Conservation (phyloP, 1,140 invertebrate genomes). For the Micrasema longulum region DNA sequence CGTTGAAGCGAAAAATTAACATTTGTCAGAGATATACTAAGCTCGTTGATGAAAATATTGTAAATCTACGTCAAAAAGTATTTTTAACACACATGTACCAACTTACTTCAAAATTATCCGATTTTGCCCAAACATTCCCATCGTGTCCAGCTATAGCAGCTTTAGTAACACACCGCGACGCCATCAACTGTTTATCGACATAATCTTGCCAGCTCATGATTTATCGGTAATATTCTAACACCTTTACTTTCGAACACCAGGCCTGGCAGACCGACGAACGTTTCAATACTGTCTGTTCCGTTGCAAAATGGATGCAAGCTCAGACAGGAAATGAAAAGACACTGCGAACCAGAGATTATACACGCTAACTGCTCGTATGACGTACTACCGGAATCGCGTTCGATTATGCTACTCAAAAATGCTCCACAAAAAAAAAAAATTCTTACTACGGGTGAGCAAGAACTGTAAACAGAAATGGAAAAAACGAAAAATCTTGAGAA, state of each 20-base stretch:
- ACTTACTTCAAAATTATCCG: constrained; percentile 90
- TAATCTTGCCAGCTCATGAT: constrained; percentile 98
- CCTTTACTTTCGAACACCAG: constrained; percentile 45
- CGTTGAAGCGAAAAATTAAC: too few species aligned
- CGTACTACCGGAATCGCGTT: constrained; percentile 46
- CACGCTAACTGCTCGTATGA: constrained; percentile 29
- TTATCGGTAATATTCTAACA: constrained; percentile 45
- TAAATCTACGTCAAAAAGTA: constrained; percentile 26
- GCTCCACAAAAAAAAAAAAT: constrained; percentile 20
- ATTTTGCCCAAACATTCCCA: constrained; percentile 95
- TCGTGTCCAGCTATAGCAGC: constrained; percentile 94
- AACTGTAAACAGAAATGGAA: too few species aligned
- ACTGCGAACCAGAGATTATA: too few species aligned
- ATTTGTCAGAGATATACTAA: too few species aligned
- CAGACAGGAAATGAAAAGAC: constrained; percentile 42
- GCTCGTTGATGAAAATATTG: not conserved
- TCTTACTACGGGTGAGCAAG: too few species aligned
- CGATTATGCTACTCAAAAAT: constrained; percentile 35
- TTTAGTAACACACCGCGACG: constrained; percentile 91
- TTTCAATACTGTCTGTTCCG: constrained; percentile 49
- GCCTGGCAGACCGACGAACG: constrained; percentile 49
- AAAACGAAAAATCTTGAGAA: too few species aligned
- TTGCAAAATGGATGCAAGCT: constrained; percentile 48
- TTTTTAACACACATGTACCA: constrained; percentile 40
- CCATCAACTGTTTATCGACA: constrained; percentile 96